Base-by-base conservation (phyloP, 2,113 vertebrate species). In the Rhinogobius similis region DNA sequence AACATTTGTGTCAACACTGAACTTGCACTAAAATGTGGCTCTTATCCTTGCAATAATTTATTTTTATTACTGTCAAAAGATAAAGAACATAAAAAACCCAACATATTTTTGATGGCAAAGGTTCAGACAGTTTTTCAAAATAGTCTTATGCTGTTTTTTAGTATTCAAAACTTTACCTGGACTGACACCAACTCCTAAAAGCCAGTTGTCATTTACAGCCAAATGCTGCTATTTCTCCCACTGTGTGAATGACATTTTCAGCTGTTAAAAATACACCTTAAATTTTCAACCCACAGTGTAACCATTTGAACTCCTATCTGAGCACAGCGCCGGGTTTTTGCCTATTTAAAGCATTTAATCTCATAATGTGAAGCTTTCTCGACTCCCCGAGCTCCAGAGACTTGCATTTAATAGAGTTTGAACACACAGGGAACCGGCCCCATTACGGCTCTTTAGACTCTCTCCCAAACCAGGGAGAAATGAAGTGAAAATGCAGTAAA, bases 341-440 rank as follows among this genome's bases (percentile, higher is more conserved):
- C 58, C 65, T 5, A 21, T 56, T 71, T 62, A 38, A 71, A 56
- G 74, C 16, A 24, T 62, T 58, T 71, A 50, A 36, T 20, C 4
- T 14, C 61, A 46, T 10, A 2, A 44, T 23, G 78, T 21, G 38
- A 78, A 27, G 52, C 48, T 21, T 63, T 65, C 64, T 26, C 36
- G 46, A 65, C 67, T 67, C 24, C 9, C 41, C 0, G 46, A 72
- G 61, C 64, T 65, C 46, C 38, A 7, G 70, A 78, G 82, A 76
- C 67, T 38, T 6, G 8, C 63, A 24, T 78, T 48, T 77, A 82
- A 82, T 76, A 76, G 76, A 5, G 76, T 68, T 65, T 62, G 50
- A 64, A 23, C 63, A 41, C 65, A 4, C 70, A 36, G 73, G 75
- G 72, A 56, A 23, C 21, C 43, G 12, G 71, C 82, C 70, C 65